These are phyloP conservation scores for Odontamblyopus lacepedii DNA, from an alignment of 2,797 vertebrate species.

Conservation along the genomic window DNA sequence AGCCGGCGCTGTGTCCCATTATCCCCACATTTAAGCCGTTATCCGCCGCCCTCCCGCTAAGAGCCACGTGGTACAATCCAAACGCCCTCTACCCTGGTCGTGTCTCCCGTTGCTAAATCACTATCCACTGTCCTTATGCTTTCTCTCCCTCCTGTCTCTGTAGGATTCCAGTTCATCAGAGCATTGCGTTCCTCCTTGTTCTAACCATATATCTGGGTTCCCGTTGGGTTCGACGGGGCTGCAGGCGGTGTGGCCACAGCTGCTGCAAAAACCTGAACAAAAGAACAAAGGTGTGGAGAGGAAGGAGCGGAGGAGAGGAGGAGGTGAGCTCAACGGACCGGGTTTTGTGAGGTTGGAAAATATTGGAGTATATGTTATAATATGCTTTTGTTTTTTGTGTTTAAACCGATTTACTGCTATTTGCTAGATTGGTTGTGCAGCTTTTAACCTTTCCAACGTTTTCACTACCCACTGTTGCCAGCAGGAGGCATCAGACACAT, in stretches of 20 bases:
- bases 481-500: no score
- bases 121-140: not conserved
- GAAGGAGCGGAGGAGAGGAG: not conserved
- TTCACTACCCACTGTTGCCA: no score
- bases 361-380: not conserved
- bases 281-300: slow-evolving; percentile 5
- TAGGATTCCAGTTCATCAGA: not conserved
- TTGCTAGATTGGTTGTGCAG: no score
- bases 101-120: not conserved
- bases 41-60: slow-evolving; percentile 1
- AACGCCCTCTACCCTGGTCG: not conserved
- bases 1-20: not conserved
- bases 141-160: not conserved
- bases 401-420: not conserved
- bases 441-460: no score
- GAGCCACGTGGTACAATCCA: not conserved
- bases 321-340: not conserved
- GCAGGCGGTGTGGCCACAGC: slow-evolving; percentile 5
- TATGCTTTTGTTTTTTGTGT: not conserved
- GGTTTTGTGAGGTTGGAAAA: not conserved
- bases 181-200: not conserved
- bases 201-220: slow-evolving; percentile 2
- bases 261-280: slow-evolving; percentile 8
- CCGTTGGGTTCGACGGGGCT: not conserved
- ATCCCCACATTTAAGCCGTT: not conserved